phyloP scores from a whole-genome alignment of 2,113 vertebrate species.

The Pelecanus crispus region DNA sequence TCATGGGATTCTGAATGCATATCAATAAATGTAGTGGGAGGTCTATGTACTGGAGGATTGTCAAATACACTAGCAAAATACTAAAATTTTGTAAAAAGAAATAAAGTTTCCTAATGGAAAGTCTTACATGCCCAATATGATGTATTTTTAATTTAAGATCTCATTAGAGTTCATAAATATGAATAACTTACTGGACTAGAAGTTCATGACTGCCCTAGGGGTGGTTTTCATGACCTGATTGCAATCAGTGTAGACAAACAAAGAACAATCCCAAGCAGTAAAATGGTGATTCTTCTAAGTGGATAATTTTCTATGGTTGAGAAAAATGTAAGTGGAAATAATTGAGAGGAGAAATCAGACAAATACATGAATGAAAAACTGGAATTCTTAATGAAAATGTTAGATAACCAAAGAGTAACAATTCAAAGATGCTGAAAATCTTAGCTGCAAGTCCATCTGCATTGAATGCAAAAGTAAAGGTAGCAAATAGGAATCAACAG shows the following conservation, averaged over 20 bases:
- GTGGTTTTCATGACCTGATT: background rate
- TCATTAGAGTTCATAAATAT: slow-evolving; percentile 7
- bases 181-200: slow-evolving; percentile 2
- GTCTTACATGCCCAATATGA: background rate
- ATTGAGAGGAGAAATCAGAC: background rate
- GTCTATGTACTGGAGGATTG: background rate
- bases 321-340: background rate
- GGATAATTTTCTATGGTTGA: background rate
- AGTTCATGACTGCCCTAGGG: background rate
- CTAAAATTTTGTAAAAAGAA: background rate
- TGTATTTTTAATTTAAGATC: background rate
- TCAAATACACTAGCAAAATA: background rate
- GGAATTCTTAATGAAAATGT: background rate
- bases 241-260: background rate
- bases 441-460: background rate
- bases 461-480: background rate
- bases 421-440: background rate
- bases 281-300: background rate
- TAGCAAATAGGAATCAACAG: background rate
- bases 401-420: background rate
- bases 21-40: background rate
- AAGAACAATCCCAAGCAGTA: background rate
- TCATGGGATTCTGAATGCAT: background rate
- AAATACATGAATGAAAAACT: background rate
- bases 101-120: background rate